Evolutionary conservation across 2,888 invertebrate species (phyloP).

Genomic region (Monochamus alternatus): DNA sequence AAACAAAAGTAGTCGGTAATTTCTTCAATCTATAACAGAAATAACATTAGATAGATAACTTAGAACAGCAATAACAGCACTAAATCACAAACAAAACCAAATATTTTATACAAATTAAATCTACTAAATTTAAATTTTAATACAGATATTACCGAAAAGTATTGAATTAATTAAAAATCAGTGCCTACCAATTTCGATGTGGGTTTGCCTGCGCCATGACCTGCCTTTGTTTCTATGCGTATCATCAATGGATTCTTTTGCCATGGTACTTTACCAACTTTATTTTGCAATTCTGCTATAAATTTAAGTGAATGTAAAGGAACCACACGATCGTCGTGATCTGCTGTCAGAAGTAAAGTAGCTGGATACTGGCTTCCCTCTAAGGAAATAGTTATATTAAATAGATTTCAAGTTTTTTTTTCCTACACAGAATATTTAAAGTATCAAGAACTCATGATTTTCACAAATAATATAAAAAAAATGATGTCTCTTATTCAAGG

Average conservation of each 20-base stretch:
- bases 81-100: no score
- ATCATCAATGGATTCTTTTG: slow-evolving; percentile 92
- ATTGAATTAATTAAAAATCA: no score
- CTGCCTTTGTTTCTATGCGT: slow-evolving; percentile 94
- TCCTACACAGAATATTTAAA: no score
- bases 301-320: slow-evolving; percentile 97
- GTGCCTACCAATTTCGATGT: slow-evolving; percentile 88
- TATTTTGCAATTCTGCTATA: slow-evolving; percentile 91
- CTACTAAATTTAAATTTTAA: no score
- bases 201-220: slow-evolving; percentile 98
- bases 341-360: slow-evolving; percentile 93
- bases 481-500: no score
- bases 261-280: slow-evolving; percentile 74
- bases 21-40: slow-evolving; percentile 88
- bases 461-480: no score
- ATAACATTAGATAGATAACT: slow-evolving; percentile 38
- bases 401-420: not conserved
- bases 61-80: not conserved
- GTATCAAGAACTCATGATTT: no score
- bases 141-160: no score
- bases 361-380: slow-evolving; percentile 87
- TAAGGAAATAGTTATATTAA: slow-evolving; percentile 37
- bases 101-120: not conserved
- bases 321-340: slow-evolving; percentile 98
- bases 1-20: slow-evolving; percentile 92